Percentiles rank a stretch among this genome's conserved stretches.
phyloP scores from a whole-genome alignment of 2,113 vertebrate species.

The Halcyon senegalensis region DNA sequence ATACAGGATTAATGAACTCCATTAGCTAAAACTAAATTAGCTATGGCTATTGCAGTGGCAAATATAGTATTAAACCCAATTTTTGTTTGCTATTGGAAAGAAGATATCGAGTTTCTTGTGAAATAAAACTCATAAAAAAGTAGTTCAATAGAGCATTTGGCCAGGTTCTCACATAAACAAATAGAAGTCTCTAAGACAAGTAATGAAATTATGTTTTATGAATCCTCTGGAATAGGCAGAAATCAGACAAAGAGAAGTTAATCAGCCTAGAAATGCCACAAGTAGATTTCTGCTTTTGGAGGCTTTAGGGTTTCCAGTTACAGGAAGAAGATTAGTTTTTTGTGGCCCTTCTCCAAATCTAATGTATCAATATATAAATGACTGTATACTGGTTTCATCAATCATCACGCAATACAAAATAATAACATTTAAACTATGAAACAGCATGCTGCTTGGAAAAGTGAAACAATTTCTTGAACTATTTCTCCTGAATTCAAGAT shows the following conservation, averaged over 20 bases:
- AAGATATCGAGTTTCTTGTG: constrained; percentile 24
- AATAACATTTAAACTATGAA: neutral
- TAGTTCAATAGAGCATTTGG: constrained; percentile 18
- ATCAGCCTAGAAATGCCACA: neutral
- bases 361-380: neutral
- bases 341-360: neutral
- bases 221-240: constrained; percentile 17
- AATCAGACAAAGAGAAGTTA: neutral
- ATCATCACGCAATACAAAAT: neutral
- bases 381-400: neutral
- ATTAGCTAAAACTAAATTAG: constrained; percentile 38
- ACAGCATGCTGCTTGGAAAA: neutral
- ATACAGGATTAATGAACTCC: constrained; percentile 25
- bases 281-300: neutral
- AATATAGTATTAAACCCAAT: neutral
- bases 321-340: neutral
- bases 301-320: neutral
- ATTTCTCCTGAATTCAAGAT: constrained; percentile 66
- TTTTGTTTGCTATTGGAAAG: constrained; percentile 20
- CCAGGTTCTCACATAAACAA: constrained; percentile 18
- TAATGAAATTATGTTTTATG: constrained; percentile 18
- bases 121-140: constrained; percentile 31
- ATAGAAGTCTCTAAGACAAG: neutral
- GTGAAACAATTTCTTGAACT: neutral
- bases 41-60: neutral